Conservation (phyloP, 2,888 invertebrate genomes). For the Dinocampus coccinellae region DNA sequence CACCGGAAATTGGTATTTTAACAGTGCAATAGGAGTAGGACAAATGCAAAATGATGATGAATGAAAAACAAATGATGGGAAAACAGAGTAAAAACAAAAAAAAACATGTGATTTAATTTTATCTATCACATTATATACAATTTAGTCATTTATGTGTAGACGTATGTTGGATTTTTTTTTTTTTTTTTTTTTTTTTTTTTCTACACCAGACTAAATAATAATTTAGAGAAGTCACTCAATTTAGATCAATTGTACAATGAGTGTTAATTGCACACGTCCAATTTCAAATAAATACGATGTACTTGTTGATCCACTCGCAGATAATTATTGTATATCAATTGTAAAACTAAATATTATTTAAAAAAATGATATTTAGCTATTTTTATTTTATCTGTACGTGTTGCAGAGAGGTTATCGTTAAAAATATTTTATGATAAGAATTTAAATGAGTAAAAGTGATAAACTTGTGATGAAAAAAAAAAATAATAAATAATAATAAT, state of each 20-base stretch:
- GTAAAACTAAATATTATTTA: not conserved
- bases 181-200: too few relatives aligned
- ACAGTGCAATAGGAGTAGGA: not conserved
- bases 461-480: not conserved
- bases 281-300: conserved; percentile 32
- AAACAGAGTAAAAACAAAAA: not conserved
- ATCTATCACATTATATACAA: not conserved
- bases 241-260: conserved; percentile 41
- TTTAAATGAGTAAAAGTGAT: not conserved
- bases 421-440: not conserved
- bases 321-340: not conserved
- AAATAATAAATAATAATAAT: too few relatives aligned
- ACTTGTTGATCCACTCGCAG: not conserved
- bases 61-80: not conserved
- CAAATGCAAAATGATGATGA: not conserved
- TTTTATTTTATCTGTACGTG: too few relatives aligned
- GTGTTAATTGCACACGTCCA: conserved; percentile 45
- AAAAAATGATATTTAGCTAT: too few relatives aligned
- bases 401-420: too few relatives aligned
- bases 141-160: not conserved
- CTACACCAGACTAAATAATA: not conserved
- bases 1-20: conserved; percentile 20
- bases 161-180: too few relatives aligned
- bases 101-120: not conserved
- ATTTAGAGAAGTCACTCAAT: conserved; percentile 29